Evolutionary conservation across 1,140 invertebrate species (phyloP), one percentile per base, ranked within the genome.

Genomic region (Carposina sasakii): DNA sequence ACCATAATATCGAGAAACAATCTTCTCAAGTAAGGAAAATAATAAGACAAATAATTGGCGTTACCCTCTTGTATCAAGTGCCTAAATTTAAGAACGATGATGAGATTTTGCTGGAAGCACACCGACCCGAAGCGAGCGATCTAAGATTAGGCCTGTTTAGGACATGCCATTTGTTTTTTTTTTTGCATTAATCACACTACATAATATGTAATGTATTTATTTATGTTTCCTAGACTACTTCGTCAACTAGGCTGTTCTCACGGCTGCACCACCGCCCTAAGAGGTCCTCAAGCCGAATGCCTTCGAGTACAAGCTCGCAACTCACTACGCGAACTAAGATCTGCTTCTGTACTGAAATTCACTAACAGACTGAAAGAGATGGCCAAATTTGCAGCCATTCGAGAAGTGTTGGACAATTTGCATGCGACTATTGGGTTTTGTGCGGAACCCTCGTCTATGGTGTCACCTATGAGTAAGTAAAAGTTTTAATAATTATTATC

Each of bases 401-500:
- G 90, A 2, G 95, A 97, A 42, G 89, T 98, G 9, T 76, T 99
- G 2, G 97, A 99, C 65, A 95, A 98, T 67, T 92, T 99, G 34
- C 98, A 99, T 79, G 90, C 96, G 3, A 96, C 98, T 64, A 89
- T 98, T 28, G 96, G 96, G 13, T 99, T 97, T 76, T 99, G 98
- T 41, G 89, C 95, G 37, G 97, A 98, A 81, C 94, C 95, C 20
- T 90, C 90, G 52, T 90, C 91, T 2, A 85, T 96, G 53, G 79
- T 96, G 2, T 96, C 94, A 13, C 94, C 94, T 16, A 82, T 94
- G 70, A 94, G 94, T 96, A 87, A 92, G 93, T 90, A 57, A 5
- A 19, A 24, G 2, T 23, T n/a, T n/a, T n/a, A n/a, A n/a, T n/a
- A n/a, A n/a, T n/a, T n/a, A n/a, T n/a, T n/a, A n/a, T n/a, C n/a